Evolutionary conservation across 2,113 vertebrate genomes (phyloP), one percentile per base, ranked within the genome.

Genomic region (Rhombomys opimus): DNA sequence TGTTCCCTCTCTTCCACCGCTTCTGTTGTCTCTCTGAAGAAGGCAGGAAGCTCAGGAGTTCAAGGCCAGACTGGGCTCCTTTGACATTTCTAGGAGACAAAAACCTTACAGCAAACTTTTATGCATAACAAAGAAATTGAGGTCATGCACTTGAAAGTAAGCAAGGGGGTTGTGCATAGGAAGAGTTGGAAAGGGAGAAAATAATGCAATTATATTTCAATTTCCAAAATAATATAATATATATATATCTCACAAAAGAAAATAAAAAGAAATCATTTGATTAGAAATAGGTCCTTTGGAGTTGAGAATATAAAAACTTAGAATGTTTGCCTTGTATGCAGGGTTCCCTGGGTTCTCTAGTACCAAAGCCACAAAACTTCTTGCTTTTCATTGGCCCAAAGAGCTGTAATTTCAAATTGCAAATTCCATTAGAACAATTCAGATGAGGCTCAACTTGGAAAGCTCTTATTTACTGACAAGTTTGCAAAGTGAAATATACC

Each of bases 381-480:
- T 87, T 73, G 11, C 22, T 89, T 92, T 90, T 72, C 20, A 52
- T 61, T 67, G 6, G 73, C 77, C 70, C 20, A 67, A 30, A 87
- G 75, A 84, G 70, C 15, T 92, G 2, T 65, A 88, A 12, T 38
- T 94, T 65, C 50, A 27, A 41, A 35, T 89, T 77, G 1, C 25
- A 72, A 93, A 65, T 94, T 95, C 27, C 7, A 2, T 41, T 57
- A 54, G 17, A 87, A 23, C 23, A 87, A 95, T 70, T 90, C 52
- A 84, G 85, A 76, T 59, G 25, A 85, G 67, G 72, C 68, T 86
- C 23, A 54, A 41, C 77, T 68, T 94, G 35, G 77, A 52, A 8
- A 73, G 20, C 61, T 73, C 91, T 96, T 77, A 89, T 86, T 96
- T 80, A 89, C 13, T 91, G 61, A 94, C 38, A 89, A 30, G 25